These are phyloP conservation scores for Melanotaenia boesemani DNA, from an alignment of 2,797 vertebrate species.

Conservation along the genomic window DNA sequence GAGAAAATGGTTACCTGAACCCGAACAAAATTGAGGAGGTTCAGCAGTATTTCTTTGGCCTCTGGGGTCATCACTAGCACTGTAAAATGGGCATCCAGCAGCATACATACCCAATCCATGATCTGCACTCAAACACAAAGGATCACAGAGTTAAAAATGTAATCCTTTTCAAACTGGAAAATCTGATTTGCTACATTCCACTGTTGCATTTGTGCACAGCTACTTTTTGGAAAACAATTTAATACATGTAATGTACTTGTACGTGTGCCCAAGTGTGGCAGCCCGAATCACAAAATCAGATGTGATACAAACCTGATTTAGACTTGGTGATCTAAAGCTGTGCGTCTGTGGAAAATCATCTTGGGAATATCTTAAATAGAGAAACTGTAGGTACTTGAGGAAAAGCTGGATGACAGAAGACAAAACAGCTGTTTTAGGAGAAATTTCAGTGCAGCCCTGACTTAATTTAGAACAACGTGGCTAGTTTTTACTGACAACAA, in stretches of 20 bases:
- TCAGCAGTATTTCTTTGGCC: conserved; percentile 86
- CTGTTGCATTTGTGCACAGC: background rate
- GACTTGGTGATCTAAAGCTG: conserved; percentile 80
- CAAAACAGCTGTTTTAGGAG: background rate
- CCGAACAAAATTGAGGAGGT: conserved; percentile 89
- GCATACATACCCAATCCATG: conserved; percentile 94
- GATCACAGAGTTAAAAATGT: background rate
- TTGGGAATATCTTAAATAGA: conserved; percentile 89
- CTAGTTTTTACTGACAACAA: conserved; percentile 85
- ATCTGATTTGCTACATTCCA: background rate
- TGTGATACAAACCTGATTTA: conserved; percentile 87
- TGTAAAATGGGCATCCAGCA: conserved; percentile 95
- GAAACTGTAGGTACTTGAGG: conserved; percentile 91
- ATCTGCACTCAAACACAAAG: conserved; percentile 80
- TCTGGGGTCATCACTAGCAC: conserved; percentile 93
- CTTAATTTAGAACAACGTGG: background rate
- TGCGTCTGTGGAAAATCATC: conserved; percentile 79
- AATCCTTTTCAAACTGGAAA: background rate
- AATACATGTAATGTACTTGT: background rate
- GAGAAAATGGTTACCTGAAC: conserved; percentile 85
- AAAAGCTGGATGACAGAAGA: conserved; percentile 76
- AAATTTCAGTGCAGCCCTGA: background rate
- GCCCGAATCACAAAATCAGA: background rate
- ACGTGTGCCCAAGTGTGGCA: background rate
- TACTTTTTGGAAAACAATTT: background rate